Evolutionary conservation across 1,140 invertebrate genomes (phyloP).

Genomic region (Pantala flavescens): DNA sequence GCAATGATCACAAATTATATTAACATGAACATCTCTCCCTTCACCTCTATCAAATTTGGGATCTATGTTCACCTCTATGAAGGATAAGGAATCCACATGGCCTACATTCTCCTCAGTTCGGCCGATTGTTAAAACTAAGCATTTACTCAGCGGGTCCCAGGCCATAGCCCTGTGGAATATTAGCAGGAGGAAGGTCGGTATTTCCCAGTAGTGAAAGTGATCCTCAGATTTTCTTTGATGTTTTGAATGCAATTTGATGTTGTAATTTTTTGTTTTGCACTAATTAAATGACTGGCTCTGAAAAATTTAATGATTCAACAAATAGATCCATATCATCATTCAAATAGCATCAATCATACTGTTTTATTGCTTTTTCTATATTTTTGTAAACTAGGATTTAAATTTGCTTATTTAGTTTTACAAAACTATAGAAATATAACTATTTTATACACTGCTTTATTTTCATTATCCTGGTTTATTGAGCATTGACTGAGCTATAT

Average conservation of each 20-base stretch:
- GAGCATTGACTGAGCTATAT: too few relatives aligned
- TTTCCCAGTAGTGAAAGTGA: conserved; percentile 20
- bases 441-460: too few relatives aligned
- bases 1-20: background rate
- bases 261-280: conserved; percentile 26
- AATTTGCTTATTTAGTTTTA: too few relatives aligned
- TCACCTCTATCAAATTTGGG: background rate
- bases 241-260: conserved; percentile 25
- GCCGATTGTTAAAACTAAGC: conserved; percentile 39
- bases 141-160: conserved; percentile 77
- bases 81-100: conserved; percentile 38
- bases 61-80: background rate
- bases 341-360: too few relatives aligned
- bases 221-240: conserved; percentile 7
- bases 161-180: conserved; percentile 81
- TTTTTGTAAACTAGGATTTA: too few relatives aligned
- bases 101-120: conserved; percentile 49
- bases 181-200: conserved; percentile 77
- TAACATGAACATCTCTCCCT: conserved; percentile 6
- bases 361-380: too few relatives aligned
- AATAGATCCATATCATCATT: too few relatives aligned
- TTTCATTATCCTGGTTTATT: too few relatives aligned
- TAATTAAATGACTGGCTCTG: conserved; percentile 17
- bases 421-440: too few relatives aligned
- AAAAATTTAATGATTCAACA: background rate